phyloP scores from a whole-genome alignment of 1,140 invertebrate species.

The Ips typographus region DNA sequence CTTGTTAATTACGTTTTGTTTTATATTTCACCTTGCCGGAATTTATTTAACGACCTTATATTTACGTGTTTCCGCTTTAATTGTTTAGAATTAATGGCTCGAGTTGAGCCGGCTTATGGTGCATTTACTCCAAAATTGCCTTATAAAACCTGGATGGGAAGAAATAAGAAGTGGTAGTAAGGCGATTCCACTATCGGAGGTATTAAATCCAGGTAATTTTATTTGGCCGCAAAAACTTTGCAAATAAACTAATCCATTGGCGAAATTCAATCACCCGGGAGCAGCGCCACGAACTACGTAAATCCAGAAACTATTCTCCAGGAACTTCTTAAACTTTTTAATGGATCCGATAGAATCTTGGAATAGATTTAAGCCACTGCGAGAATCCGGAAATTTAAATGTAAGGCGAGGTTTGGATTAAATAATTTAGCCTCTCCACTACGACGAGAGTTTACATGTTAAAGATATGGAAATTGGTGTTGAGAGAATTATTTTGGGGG shows the following conservation, averaged over 20 bases:
- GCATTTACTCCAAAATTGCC: background rate
- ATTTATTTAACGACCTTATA: constrained; percentile 15
- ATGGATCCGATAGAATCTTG: constrained; percentile 16
- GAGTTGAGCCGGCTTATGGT: background rate
- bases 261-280: background rate
- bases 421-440: constrained; percentile 17
- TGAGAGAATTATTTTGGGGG: constrained; percentile 14
- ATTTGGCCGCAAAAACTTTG: background rate
- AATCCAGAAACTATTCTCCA: constrained; percentile 5
- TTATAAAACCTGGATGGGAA: background rate
- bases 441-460: constrained; percentile 14
- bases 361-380: constrained; percentile 14
- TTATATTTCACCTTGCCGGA: constrained; percentile 22
- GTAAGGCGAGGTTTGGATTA: constrained; percentile 16
- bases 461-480: constrained; percentile 17
- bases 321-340: constrained; percentile 7
- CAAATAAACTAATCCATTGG: constrained; percentile 2
- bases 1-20: constrained; percentile 31
- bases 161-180: too few species aligned
- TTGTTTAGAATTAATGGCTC: constrained; percentile 1
- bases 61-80: constrained; percentile 5
- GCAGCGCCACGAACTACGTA: background rate
- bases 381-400: constrained; percentile 19
- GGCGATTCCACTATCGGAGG: too few species aligned
- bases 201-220: too few species aligned